phyloP scores from a whole-genome alignment of 1,140 invertebrate genomes.

The Bombus turneri region DNA sequence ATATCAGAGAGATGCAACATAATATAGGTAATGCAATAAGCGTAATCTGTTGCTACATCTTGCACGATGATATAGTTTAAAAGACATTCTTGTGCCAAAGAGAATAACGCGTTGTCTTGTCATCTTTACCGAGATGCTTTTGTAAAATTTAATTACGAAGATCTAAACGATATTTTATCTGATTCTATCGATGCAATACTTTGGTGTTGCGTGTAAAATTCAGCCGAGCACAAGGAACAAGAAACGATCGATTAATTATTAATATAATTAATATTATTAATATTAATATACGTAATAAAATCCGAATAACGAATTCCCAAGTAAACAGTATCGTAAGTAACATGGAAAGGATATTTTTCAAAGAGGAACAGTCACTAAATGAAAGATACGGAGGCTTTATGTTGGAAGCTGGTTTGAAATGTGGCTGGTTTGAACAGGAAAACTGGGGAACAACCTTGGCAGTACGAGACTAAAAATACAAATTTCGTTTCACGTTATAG shows the following conservation, averaged over 20 bases:
- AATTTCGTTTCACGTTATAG: slow-evolving; percentile 44
- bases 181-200: not conserved
- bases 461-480: slow-evolving; percentile 69
- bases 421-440: not conserved
- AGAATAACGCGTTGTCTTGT: slow-evolving; percentile 10
- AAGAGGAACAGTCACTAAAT: not conserved
- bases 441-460: slow-evolving; percentile 45
- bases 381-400: too few relatives aligned
- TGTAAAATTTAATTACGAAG: not conserved
- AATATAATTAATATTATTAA: too few relatives aligned
- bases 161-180: not conserved
- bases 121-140: not conserved
- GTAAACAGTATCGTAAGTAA: not conserved
- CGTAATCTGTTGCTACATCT: not conserved
- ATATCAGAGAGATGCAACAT: too few relatives aligned
- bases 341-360: not conserved
- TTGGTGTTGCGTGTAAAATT: not conserved
- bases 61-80: not conserved
- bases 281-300: not conserved
- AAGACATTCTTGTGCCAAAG: not conserved
- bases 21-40: too few relatives aligned
- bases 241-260: not conserved
- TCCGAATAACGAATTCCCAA: too few relatives aligned
- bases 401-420: not conserved
- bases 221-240: not conserved